These are phyloP conservation scores for Tupaia chinensis DNA, from an alignment of 2,113 vertebrate genomes.

Conservation along the genomic window DNA sequence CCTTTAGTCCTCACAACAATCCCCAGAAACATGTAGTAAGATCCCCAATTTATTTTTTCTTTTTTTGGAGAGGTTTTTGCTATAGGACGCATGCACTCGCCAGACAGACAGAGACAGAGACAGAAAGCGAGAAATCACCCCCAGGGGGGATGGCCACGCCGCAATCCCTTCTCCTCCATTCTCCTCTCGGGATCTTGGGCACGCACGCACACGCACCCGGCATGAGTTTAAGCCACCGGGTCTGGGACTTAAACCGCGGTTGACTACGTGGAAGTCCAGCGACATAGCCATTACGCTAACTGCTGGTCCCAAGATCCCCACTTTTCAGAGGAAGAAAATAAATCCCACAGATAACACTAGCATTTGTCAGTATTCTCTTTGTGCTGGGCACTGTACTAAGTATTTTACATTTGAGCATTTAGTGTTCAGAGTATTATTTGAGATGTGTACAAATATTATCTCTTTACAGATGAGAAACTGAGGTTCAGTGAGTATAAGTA, in stretches of 20 bases:
- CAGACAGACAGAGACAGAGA: too few relatives aligned
- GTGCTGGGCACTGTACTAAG: neutral
- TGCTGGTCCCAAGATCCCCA: neutral
- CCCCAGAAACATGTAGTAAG: neutral
- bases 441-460: neutral
- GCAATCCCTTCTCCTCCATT: too few relatives aligned
- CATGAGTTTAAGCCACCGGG: too few relatives aligned
- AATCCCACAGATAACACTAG: neutral
- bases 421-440: neutral
- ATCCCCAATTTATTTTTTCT: neutral
- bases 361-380: neutral
- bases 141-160: too few relatives aligned
- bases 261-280: too few relatives aligned
- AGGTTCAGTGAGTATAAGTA: neutral
- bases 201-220: too few relatives aligned
- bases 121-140: too few relatives aligned
- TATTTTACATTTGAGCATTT: neutral
- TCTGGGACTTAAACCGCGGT: too few relatives aligned
- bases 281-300: too few relatives aligned
- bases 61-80: too few relatives aligned
- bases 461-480: neutral
- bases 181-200: too few relatives aligned
- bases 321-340: constrained; percentile 48
- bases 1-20: neutral
- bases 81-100: too few relatives aligned